Evolutionary conservation across 2,888 invertebrate genomes (phyloP).

Genomic region (Kuschelorhynchus macadamiae): DNA sequence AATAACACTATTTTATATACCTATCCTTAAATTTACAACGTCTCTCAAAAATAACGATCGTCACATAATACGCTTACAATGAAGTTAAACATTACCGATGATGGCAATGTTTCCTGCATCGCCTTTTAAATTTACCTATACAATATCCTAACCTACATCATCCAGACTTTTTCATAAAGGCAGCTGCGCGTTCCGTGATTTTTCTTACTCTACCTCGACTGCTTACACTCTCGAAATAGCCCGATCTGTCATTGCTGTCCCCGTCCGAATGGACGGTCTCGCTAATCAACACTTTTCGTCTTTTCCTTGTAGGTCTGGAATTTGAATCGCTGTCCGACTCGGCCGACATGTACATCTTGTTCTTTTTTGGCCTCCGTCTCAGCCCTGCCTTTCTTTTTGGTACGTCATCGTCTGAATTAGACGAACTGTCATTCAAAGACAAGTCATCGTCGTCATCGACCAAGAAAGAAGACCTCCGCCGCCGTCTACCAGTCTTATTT

Average conservation of each 20-base stretch:
- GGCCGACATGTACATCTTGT: conserved; percentile 53
- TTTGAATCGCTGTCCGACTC: conserved; percentile 52
- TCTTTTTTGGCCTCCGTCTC: conserved; percentile 53
- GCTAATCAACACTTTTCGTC: conserved; percentile 62
- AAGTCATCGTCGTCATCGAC: conserved; percentile 55
- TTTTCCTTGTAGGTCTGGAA: conserved; percentile 54
- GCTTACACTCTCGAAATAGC: conserved; percentile 72
- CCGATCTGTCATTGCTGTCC: conserved; percentile 51
- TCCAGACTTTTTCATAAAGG: conserved; percentile 65
- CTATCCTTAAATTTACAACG: too few relatives aligned
- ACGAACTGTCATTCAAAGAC: conserved; percentile 51
- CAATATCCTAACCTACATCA: conserved; percentile 42
- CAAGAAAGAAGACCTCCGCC: conserved; percentile 38
- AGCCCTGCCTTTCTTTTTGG: conserved; percentile 47
- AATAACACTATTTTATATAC: too few relatives aligned
- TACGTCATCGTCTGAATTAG: conserved; percentile 17
- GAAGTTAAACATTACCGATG: conserved; percentile 7
- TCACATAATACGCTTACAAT: not conserved
- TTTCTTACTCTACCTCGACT: conserved; percentile 89
- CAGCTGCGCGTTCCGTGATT: conserved; percentile 84
- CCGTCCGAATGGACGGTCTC: conserved; percentile 39
- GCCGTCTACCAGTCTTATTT: conserved; percentile 53
- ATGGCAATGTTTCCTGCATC: conserved; percentile 17
- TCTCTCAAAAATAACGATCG: too few relatives aligned
- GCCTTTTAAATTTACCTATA: conserved; percentile 34